These are phyloP conservation scores for Luscinia megarhynchos DNA, from an alignment of 2,797 vertebrate genomes.

Conservation along the genomic window DNA sequence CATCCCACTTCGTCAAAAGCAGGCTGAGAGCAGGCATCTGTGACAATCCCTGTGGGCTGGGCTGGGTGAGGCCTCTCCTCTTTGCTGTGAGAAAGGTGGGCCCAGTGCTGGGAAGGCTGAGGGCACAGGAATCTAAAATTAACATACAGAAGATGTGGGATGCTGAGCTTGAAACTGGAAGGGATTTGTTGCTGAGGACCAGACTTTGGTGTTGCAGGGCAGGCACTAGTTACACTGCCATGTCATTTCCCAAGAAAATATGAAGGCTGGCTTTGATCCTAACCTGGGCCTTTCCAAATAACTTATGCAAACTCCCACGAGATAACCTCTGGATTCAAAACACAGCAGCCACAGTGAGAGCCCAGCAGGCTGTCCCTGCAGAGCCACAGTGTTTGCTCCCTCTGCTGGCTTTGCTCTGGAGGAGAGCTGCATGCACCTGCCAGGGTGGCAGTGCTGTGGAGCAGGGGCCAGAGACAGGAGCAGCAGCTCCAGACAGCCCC, in stretches of 20 bases:
- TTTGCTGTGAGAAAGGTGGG: neutral
- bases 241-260: neutral
- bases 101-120: neutral
- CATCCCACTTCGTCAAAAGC: neutral
- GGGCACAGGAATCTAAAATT: neutral
- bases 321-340: neutral
- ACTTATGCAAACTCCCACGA: neutral
- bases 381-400: constrained; percentile 3
- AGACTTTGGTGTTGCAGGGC: neutral
- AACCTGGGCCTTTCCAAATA: neutral
- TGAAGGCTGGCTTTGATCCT: neutral
- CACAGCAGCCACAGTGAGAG: accelerated
- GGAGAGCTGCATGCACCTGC: neutral
- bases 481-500: neutral
- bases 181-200: neutral
- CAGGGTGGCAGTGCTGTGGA: accelerated
- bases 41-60: neutral
- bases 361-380: accelerated
- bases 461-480: neutral
- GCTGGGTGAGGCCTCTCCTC: neutral
- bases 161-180: neutral
- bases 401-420: constrained; percentile 26
- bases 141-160: neutral
- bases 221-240: accelerated
- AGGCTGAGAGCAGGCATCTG: neutral